These are phyloP conservation scores for Entomyzon cyanotis DNA, from an alignment of 2,113 vertebrate genomes.

Conservation along the genomic window DNA sequence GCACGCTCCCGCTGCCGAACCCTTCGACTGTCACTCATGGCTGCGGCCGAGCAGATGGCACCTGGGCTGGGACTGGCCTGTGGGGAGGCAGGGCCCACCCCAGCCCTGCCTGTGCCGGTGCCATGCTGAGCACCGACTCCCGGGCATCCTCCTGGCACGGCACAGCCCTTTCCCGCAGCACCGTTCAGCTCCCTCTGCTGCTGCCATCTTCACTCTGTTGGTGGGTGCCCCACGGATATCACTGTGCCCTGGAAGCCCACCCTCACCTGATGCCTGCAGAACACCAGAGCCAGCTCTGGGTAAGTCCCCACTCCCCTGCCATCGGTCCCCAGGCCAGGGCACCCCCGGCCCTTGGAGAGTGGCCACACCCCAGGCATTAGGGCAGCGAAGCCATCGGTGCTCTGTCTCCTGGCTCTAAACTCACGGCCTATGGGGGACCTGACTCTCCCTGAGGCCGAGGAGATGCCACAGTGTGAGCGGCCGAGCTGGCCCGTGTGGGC, in stretches of 20 bases:
- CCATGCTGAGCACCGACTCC: not conserved
- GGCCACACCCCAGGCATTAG: rapidly evolving
- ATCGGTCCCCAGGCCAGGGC: not conserved
- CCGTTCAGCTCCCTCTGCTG: not conserved
- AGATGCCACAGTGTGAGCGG: rapidly evolving
- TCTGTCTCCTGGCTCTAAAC: rapidly evolving
- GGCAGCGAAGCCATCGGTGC: rapidly evolving
- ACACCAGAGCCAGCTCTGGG: not conserved
- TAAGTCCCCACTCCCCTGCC: not conserved
- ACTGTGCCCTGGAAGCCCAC: rapidly evolving
- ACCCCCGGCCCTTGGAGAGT: rapidly evolving
- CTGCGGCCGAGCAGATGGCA: constrained; percentile 53
- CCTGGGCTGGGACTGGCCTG: not conserved
- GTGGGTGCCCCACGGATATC: not conserved
- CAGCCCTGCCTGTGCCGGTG: not conserved
- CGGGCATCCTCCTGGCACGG: not conserved
- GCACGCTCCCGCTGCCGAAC: not conserved
- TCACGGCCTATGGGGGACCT: rapidly evolving
- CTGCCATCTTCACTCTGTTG: not conserved
- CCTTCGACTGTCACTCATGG: constrained; percentile 20
- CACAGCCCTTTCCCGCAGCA: rapidly evolving
- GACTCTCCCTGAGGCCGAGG: not conserved
- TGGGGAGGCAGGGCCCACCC: not conserved
- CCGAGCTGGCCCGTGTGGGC: rapidly evolving
- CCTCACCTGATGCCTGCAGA: not conserved